Percentiles rank a stretch among this genome's conserved stretches.
Conservation (phyloP, 1,140 invertebrate species). For the Pollicipes pollicipes region DNA sequence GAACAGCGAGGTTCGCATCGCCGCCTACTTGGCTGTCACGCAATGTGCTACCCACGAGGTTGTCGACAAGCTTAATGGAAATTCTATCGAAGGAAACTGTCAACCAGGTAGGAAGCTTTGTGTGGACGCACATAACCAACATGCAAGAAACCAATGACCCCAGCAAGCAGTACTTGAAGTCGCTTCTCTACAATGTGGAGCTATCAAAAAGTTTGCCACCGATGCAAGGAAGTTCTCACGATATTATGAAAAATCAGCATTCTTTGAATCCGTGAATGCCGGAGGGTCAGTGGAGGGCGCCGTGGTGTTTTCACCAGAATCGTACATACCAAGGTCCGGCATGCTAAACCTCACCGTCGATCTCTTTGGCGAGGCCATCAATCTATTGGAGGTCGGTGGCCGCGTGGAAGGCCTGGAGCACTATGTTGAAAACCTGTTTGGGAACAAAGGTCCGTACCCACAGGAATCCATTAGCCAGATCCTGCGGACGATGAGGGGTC, state of each 20-base stretch:
- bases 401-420: conserved; percentile 72
- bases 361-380: conserved; percentile 66
- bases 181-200: conserved; percentile 45
- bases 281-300: conserved; percentile 49
- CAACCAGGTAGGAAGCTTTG: conserved; percentile 63
- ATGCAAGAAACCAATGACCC: conserved; percentile 55
- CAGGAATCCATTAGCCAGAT: conserved; percentile 26
- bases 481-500: conserved; percentile 31
- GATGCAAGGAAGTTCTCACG: conserved; percentile 60
- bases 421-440: conserved; percentile 63
- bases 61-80: conserved; percentile 45
- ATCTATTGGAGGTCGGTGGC: conserved; percentile 61
- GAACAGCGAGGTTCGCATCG: conserved; percentile 74
- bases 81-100: conserved; percentile 45
- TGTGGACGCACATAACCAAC: conserved; percentile 57
- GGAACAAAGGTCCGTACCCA: conserved; percentile 49
- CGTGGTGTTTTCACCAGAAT: conserved; percentile 72
- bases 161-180: conserved; percentile 42
- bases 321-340: conserved; percentile 60
- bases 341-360: conserved; percentile 65
- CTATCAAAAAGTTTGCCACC: conserved; percentile 51
- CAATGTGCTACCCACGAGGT: conserved; percentile 48
- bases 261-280: conserved; percentile 46
- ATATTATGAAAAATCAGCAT: conserved; percentile 60
- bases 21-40: conserved; percentile 59